Percentiles rank a stretch among this genome's conserved stretches.
These are phyloP conservation scores for Symphodus melops DNA, from an alignment of 2,113 vertebrate species.

Conservation along the genomic window DNA sequence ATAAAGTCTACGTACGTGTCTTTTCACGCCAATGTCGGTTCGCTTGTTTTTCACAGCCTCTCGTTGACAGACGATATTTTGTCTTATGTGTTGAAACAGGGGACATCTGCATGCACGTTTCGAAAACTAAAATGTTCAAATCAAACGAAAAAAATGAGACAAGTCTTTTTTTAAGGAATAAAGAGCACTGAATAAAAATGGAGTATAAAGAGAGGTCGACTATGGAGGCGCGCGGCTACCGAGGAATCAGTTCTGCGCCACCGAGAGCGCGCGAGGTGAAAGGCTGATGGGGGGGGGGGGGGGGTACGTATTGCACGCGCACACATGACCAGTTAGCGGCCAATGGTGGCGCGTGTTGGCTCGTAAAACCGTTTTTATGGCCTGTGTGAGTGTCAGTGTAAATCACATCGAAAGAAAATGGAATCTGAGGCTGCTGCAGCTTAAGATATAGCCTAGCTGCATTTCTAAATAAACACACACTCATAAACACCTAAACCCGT, in stretches of 20 bases:
- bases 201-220: slow-evolving; percentile 13
- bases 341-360: slow-evolving; percentile 55
- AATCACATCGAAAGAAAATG: slow-evolving; percentile 14
- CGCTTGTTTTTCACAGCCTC: background rate
- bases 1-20: too few species aligned
- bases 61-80: background rate
- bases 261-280: slow-evolving; percentile 49
- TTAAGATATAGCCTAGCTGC: slow-evolving; percentile 33
- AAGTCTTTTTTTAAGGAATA: background rate
- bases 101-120: rapidly evolving
- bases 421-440: slow-evolving; percentile 50
- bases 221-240: slow-evolving; percentile 49
- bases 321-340: slow-evolving; percentile 66
- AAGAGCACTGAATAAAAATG: background rate
- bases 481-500: background rate
- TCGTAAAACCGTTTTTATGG: slow-evolving; percentile 62
- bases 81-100: background rate
- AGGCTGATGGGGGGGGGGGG: slow-evolving; percentile 13
- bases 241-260: slow-evolving; percentile 35
- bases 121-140: background rate
- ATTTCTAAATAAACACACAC: slow-evolving; percentile 20
- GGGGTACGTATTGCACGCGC: slow-evolving; percentile 43
- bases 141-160: slow-evolving; percentile 5
- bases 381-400: slow-evolving; percentile 8
- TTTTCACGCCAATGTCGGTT: background rate